These are phyloP conservation scores for Amblyjoppa fuscipennis DNA, from an alignment of 2,888 invertebrate species.

Conservation along the genomic window DNA sequence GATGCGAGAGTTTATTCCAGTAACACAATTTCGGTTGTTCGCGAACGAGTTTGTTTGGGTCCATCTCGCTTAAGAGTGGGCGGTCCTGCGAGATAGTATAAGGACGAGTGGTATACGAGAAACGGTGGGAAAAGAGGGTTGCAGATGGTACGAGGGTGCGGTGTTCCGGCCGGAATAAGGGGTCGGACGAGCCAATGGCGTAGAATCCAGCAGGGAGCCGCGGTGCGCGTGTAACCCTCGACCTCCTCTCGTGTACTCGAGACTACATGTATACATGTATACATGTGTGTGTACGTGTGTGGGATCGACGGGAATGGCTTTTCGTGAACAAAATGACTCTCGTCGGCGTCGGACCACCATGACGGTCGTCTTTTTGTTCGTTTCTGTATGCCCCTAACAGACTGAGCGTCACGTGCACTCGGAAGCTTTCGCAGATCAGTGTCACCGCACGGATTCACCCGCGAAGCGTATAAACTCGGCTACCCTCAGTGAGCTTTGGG, in stretches of 20 bases:
- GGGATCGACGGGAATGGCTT: constrained; percentile 34
- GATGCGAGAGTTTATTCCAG: constrained; percentile 78
- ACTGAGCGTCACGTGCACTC: constrained; percentile 1
- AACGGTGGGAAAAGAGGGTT: constrained; percentile 43
- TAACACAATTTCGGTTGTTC: constrained; percentile 80
- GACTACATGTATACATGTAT: background rate
- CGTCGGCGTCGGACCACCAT: constrained; percentile 23
- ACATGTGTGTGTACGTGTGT: background rate
- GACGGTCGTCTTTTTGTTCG: background rate
- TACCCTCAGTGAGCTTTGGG: background rate
- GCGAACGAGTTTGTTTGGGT: constrained; percentile 79
- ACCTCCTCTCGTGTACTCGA: constrained; percentile 20
- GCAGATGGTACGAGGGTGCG: constrained; percentile 40
- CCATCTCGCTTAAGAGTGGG: constrained; percentile 79
- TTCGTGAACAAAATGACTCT: constrained; percentile 52
- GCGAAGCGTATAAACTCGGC: constrained; percentile 11
- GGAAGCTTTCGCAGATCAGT: constrained; percentile 9
- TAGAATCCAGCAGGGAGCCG: constrained; percentile 38
- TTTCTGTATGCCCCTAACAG: background rate
- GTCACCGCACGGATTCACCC: constrained; percentile 27
- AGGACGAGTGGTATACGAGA: constrained; percentile 67
- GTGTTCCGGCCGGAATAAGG: constrained; percentile 42
- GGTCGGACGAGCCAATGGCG: constrained; percentile 68
- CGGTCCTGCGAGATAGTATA: constrained; percentile 67
- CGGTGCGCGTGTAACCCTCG: constrained; percentile 41